Conservation (phyloP, 2,888 invertebrate genomes). For the Vanessa cardui region DNA sequence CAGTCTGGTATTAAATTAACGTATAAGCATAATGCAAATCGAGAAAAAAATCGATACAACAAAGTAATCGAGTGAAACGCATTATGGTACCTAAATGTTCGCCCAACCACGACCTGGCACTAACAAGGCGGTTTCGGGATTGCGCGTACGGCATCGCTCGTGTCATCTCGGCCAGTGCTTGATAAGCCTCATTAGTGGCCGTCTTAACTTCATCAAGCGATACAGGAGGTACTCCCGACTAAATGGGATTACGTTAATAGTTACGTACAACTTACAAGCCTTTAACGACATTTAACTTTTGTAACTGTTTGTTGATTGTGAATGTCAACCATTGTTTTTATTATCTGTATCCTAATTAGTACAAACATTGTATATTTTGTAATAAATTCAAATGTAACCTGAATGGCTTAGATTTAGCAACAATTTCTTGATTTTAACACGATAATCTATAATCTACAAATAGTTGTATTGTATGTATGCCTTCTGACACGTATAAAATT, state of each 20-base stretch:
- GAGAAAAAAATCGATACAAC: conserved; percentile 13
- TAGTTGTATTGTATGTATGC: too few relatives aligned
- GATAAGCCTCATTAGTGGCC: conserved; percentile 78
- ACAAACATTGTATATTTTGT: conserved; percentile 23
- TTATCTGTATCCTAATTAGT: conserved; percentile 35
- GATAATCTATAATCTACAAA: not conserved
- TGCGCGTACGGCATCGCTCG: conserved; percentile 66
- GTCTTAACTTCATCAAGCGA: conserved; percentile 69
- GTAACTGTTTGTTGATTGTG: conserved; percentile 32
- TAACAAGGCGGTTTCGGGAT: conserved; percentile 60
- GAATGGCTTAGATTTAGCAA: not conserved
- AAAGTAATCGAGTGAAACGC: conserved; percentile 26
- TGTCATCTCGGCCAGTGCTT: conserved; percentile 64
- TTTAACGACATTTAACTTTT: conserved; percentile 22
- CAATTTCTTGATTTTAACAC: not conserved
- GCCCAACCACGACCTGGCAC: conserved; percentile 44
- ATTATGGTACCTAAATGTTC: conserved; percentile 36
- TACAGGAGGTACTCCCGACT: conserved; percentile 38
- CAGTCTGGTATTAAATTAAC: not conserved
- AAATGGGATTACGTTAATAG: conserved; percentile 33
- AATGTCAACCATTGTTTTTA: conserved; percentile 39
- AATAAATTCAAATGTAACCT: conserved; percentile 16
- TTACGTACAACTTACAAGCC: conserved; percentile 20
- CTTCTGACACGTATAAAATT: too few relatives aligned
- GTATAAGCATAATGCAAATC: not conserved